These are phyloP conservation scores for Malurus splendens DNA, from an alignment of 2,797 vertebrate species.

Conservation along the genomic window DNA sequence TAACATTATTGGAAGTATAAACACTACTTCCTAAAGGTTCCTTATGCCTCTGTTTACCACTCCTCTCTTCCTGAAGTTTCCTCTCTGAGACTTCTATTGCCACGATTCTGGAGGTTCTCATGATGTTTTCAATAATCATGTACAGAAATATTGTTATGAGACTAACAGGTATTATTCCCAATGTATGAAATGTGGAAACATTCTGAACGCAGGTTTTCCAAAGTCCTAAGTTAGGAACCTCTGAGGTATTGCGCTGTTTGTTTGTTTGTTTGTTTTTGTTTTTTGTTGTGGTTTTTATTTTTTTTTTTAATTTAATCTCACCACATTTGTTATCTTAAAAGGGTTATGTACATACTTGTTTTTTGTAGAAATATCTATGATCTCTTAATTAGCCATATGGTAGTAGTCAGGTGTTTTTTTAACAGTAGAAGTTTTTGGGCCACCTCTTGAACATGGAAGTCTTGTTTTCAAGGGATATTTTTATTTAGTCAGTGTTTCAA, in stretches of 20 bases:
- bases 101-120: not conserved
- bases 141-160: not conserved
- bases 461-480: not conserved
- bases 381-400: not conserved
- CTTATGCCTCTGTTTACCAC: not conserved
- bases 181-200: not conserved
- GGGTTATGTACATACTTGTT: rapidly evolving
- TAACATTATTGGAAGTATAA: not conserved
- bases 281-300: too few relatives aligned
- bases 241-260: not conserved
- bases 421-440: not conserved
- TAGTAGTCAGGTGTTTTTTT: not conserved
- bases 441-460: not conserved
- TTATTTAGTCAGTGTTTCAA: not conserved
- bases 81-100: not conserved
- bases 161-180: not conserved
- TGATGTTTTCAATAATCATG: not conserved
- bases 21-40: not conserved
- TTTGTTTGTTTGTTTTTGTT: too few relatives aligned
- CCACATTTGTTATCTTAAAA: not conserved
- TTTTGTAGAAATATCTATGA: not conserved
- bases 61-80: not conserved
- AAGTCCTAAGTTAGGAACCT: not conserved
- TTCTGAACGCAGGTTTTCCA: not conserved
- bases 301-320: too few relatives aligned